A percentile compares a stretch with the other conserved stretches of the same genome.
phyloP scores from a whole-genome alignment of 2,113 vertebrate genomes.

The Tauraco erythrolophus region DNA sequence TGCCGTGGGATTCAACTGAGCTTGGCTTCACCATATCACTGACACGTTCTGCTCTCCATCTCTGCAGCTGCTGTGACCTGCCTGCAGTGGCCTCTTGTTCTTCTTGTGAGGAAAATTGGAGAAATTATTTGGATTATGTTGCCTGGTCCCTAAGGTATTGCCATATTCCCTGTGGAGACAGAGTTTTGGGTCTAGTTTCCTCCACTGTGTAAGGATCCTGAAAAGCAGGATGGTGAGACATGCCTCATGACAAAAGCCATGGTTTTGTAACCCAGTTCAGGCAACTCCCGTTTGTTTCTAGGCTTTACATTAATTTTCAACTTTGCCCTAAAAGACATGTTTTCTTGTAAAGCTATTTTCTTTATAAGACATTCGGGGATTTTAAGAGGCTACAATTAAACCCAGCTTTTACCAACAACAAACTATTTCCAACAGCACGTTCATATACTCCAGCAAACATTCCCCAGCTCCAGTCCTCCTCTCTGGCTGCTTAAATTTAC shows the following conservation, averaged over 20 bases:
- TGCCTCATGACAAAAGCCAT: not conserved
- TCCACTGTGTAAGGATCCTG: not conserved
- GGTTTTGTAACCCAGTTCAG: not conserved
- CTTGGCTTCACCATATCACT: not conserved
- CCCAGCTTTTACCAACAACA: slow-evolving; percentile 37
- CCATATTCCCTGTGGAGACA: not conserved
- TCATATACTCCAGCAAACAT: slow-evolving; percentile 1
- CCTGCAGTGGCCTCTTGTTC: not conserved
- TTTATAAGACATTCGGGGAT: not conserved
- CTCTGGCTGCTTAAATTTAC: not conserved
- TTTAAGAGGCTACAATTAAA: slow-evolving; percentile 50
- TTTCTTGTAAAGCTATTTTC: not conserved
- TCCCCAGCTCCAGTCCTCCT: not conserved
- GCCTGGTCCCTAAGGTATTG: not conserved
- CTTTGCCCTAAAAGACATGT: not conserved
- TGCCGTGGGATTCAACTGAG: not conserved
- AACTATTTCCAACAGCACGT: slow-evolving; percentile 21
- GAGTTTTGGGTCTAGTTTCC: not conserved
- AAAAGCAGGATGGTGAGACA: not conserved
- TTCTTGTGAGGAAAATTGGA: not conserved
- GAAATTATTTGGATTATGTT: not conserved
- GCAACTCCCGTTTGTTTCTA: not conserved
- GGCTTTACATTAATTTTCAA: not conserved
- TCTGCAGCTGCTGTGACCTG: not conserved
- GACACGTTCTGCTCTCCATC: not conserved